Evolutionary conservation across 2,797 vertebrate species (phyloP).

Genomic region (Gorsachius magnificus): DNA sequence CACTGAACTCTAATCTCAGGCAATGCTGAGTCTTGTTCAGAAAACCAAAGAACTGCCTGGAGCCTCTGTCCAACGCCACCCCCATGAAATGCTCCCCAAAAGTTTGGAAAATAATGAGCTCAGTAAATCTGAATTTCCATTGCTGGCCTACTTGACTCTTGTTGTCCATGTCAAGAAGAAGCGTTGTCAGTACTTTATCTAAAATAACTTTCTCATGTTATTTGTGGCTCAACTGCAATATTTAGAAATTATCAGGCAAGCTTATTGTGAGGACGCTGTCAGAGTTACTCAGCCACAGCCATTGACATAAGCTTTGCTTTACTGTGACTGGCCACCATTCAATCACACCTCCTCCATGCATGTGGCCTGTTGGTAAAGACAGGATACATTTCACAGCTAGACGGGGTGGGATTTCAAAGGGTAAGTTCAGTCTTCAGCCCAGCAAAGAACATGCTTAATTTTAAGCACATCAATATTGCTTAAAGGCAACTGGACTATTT

Average conservation of each 20-base stretch:
- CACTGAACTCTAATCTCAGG: background rate
- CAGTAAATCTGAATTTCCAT: background rate
- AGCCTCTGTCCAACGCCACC: background rate
- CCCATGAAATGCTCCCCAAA: background rate
- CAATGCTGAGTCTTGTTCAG: background rate
- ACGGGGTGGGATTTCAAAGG: background rate
- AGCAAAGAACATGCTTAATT: background rate
- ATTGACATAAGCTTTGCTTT: background rate
- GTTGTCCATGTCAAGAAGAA: background rate
- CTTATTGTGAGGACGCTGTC: background rate
- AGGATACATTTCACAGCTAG: background rate
- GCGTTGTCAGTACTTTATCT: background rate
- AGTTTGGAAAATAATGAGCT: background rate
- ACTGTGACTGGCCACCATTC: background rate
- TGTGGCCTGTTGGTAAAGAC: background rate
- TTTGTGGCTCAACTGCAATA: background rate
- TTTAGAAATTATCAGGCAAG: background rate
- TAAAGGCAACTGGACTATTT: background rate
- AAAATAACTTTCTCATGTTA: background rate
- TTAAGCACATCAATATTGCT: background rate
- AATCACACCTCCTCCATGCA: fast-evolving
- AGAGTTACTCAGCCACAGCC: background rate
- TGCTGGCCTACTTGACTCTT: background rate
- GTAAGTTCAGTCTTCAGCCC: background rate
- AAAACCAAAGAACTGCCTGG: background rate